These are phyloP conservation scores for Microctonus hyperodae DNA, from an alignment of 2,888 invertebrate species.

Conservation along the genomic window DNA sequence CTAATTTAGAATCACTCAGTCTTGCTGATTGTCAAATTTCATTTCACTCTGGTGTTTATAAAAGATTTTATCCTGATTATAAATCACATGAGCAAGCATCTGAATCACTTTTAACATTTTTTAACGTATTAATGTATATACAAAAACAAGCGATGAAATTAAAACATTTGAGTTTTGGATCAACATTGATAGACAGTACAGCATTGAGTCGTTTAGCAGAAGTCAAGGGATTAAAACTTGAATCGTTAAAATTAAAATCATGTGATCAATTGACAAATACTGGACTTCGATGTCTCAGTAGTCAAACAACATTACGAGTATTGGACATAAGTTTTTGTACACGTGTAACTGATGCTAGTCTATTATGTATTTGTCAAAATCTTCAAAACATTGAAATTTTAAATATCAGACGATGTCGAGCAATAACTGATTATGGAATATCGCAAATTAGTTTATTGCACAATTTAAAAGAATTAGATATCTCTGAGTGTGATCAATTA, in stretches of 20 bases:
- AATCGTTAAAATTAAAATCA: conserved; percentile 65
- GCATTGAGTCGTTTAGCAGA: conserved; percentile 68
- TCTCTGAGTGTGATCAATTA: conserved; percentile 74
- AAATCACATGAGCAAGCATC: conserved; percentile 60
- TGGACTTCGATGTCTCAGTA: conserved; percentile 67
- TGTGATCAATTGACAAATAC: conserved; percentile 72
- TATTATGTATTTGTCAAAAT: conserved; percentile 69
- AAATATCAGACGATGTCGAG: conserved; percentile 71
- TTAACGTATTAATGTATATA: conserved; percentile 70
- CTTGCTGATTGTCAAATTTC: conserved; percentile 75
- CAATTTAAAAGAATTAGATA: conserved; percentile 69
- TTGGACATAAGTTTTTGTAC: conserved; percentile 73
- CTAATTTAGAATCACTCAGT: conserved; percentile 69
- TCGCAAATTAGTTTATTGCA: conserved; percentile 66
- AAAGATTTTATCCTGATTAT: conserved; percentile 70
- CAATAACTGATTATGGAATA: conserved; percentile 71
- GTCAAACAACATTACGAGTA: conserved; percentile 67
- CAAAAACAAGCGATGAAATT: conserved; percentile 66
- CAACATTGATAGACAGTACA: conserved; percentile 73
- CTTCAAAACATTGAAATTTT: conserved; percentile 69
- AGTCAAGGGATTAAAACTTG: conserved; percentile 65
- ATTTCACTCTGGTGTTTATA: conserved; percentile 73
- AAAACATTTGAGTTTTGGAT: conserved; percentile 71
- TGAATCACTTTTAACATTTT: conserved; percentile 76
- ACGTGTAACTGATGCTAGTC: conserved; percentile 71